A percentile compares a stretch with the other conserved stretches of the same genome.
phyloP scores from a whole-genome alignment of 2,888 invertebrate species.

The Galeopsomyia nigrocyanea region DNA sequence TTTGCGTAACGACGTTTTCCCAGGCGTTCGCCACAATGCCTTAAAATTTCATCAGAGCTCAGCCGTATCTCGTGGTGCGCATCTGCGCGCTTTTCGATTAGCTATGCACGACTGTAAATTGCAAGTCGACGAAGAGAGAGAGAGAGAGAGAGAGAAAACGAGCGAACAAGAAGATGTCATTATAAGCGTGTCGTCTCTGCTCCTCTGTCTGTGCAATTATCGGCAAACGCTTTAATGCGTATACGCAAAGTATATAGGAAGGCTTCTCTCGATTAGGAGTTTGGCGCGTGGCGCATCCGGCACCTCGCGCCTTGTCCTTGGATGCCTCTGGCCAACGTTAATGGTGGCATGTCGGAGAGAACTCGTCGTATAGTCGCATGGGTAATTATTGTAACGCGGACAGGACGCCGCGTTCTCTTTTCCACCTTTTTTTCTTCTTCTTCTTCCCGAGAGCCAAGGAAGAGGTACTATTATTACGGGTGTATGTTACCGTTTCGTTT shows the following conservation, averaged over 20 bases:
- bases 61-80: no score
- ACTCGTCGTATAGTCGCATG: not conserved
- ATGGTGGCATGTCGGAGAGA: conserved; percentile 16
- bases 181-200: conserved; percentile 11
- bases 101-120: no score
- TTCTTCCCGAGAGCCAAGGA: no score
- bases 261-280: conserved; percentile 42
- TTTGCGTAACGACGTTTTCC: not conserved
- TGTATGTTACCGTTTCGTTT: conserved; percentile 23
- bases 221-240: conserved; percentile 23
- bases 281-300: conserved; percentile 38
- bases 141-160: not conserved
- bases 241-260: not conserved
- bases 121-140: no score
- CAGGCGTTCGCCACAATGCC: conserved; percentile 6
- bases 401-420: conserved; percentile 19
- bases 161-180: conserved; percentile 21
- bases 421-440: not conserved
- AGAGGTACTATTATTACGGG: conserved; percentile 9
- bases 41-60: not conserved
- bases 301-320: conserved; percentile 34
- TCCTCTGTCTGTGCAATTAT: conserved; percentile 20
- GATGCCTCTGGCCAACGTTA: conserved; percentile 34
- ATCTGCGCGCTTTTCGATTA: no score
- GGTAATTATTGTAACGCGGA: conserved; percentile 35